Evolutionary conservation across 2,888 invertebrate genomes (phyloP).

Genomic region (Epistrophella euchroma): DNA sequence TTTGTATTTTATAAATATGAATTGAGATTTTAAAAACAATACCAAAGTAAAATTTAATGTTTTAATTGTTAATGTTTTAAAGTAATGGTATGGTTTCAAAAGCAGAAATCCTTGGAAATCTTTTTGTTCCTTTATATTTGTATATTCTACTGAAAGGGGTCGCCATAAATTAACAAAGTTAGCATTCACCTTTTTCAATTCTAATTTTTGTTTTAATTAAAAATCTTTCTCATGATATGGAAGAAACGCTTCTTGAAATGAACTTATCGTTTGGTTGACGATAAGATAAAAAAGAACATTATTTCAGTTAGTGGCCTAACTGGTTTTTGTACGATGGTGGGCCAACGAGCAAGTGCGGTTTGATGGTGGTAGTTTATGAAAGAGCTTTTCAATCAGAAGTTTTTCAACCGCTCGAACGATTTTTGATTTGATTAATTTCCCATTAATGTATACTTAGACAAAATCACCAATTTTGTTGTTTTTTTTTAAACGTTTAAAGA

Average conservation of each 20-base stretch:
- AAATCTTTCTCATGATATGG: too few species aligned
- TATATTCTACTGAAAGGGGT: not conserved
- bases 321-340: not conserved
- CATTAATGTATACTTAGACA: too few species aligned
- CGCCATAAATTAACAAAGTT: not conserved
- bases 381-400: not conserved
- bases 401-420: too few species aligned
- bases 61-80: not conserved
- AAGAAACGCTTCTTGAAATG: not conserved
- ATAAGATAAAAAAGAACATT: slow-evolving; percentile 3
- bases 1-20: not conserved
- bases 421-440: too few species aligned
- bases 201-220: too few species aligned
- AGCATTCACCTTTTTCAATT: not conserved
- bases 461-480: too few species aligned
- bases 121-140: not conserved
- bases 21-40: not conserved
- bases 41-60: not conserved
- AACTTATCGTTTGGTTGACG: not conserved
- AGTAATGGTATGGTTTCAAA: not conserved
- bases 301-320: not conserved
- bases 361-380: not conserved
- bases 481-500: too few species aligned
- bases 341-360: too few species aligned
- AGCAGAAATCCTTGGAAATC: not conserved